Conservation (phyloP, 2,797 vertebrate genomes). For the Scarus forsteni region DNA sequence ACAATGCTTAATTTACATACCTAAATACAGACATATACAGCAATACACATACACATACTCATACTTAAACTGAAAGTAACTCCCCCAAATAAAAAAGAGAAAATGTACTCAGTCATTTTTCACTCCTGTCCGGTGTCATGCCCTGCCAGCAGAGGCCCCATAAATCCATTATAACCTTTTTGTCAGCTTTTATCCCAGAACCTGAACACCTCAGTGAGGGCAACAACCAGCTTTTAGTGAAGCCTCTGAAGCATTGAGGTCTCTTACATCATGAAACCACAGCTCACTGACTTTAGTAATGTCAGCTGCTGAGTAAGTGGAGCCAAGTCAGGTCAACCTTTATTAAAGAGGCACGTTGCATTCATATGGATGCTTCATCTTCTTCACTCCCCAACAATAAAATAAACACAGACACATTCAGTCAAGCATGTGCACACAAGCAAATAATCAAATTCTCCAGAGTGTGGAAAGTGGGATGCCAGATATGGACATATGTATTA, state of each 20-base stretch:
- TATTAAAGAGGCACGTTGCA: conserved; percentile 37
- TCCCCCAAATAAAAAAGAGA: no score
- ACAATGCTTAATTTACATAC: no score
- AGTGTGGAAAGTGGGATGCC: conserved; percentile 21
- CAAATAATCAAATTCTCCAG: conserved; percentile 16
- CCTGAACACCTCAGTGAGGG: conserved; percentile 44
- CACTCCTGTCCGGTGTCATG: no score
- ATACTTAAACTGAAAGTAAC: no score
- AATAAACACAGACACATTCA: conserved; percentile 6
- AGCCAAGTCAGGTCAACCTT: conserved; percentile 53
- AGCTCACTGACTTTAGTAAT: conserved; percentile 41
- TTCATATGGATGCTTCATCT: conserved; percentile 49
- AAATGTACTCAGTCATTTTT: no score
- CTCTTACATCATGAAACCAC: conserved; percentile 39
- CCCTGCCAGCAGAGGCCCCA: conserved; percentile 58
- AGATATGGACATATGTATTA: conserved; percentile 31
- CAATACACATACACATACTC: no score
- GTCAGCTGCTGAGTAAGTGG: conserved; percentile 16
- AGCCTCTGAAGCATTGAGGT: conserved; percentile 30
- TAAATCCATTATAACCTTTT: conserved; percentile 67
- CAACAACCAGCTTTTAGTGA: conserved; percentile 24
- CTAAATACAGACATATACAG: no score
- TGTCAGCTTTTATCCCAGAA: conserved; percentile 52
- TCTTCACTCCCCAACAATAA: conserved; percentile 28
- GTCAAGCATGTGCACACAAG: conserved; percentile 29